A percentile compares a stretch with the other conserved stretches of the same genome.
These are phyloP conservation scores for Phycodurus eques DNA, from an alignment of 2,113 vertebrate genomes.

Conservation along the genomic window DNA sequence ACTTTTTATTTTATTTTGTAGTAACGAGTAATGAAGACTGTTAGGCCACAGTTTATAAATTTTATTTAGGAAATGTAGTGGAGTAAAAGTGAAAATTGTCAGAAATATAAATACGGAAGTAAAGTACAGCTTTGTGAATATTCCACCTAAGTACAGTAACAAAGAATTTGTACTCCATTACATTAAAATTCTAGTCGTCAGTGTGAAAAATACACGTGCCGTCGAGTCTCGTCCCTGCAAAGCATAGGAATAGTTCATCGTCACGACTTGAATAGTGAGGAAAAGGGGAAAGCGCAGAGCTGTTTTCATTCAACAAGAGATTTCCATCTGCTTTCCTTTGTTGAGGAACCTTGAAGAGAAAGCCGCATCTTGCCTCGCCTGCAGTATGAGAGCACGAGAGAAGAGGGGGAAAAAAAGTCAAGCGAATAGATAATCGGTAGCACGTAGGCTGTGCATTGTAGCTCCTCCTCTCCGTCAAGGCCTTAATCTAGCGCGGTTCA, in stretches of 20 bases:
- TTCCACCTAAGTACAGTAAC: not conserved
- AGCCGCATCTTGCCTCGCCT: slow-evolving; percentile 43
- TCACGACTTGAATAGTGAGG: slow-evolving; percentile 31
- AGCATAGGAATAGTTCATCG: slow-evolving; percentile 2
- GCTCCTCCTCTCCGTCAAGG: slow-evolving; percentile 58
- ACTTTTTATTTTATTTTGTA: too few species aligned
- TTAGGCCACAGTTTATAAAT: not conserved
- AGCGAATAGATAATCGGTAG: slow-evolving; percentile 54
- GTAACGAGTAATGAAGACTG: too few species aligned
- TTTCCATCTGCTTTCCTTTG: slow-evolving; percentile 52
- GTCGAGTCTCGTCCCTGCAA: slow-evolving; percentile 16
- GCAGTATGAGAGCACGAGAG: slow-evolving; percentile 41
- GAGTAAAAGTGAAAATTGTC: not conserved
- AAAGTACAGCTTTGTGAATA: not conserved
- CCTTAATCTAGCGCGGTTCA: slow-evolving; percentile 54
- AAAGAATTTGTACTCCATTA: not conserved
- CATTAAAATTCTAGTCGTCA: not conserved
- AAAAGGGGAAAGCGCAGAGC: slow-evolving; percentile 50
- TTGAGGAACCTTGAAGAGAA: slow-evolving; percentile 58
- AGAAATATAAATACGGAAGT: not conserved
- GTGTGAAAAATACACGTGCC: slow-evolving; percentile 13
- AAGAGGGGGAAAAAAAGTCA: slow-evolving; percentile 34
- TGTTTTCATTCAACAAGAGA: slow-evolving; percentile 55
- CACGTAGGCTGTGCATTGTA: slow-evolving; percentile 41
- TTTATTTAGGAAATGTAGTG: not conserved